Conservation (phyloP, 1,140 invertebrate species). For the Eurosta solidaginis region DNA sequence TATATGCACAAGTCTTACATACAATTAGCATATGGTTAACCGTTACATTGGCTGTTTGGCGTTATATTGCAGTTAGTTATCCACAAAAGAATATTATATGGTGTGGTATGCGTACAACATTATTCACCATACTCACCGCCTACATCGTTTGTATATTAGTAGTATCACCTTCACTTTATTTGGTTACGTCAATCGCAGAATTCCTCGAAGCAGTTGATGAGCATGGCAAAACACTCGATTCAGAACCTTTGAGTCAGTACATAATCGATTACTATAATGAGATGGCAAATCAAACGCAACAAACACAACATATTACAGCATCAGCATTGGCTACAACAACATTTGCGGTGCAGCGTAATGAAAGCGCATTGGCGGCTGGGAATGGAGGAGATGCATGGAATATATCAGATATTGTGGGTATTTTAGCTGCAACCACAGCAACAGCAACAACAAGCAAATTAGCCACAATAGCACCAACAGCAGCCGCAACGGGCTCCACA, state of each 20-base stretch:
- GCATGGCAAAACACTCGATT: constrained; percentile 57
- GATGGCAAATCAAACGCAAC: neutral
- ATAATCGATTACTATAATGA: constrained; percentile 45
- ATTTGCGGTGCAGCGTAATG: neutral
- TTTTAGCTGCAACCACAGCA: constrained; percentile 21
- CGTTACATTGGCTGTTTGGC: constrained; percentile 88
- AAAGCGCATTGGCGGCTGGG: neutral
- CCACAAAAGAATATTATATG: constrained; percentile 77
- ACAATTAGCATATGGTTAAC: constrained; percentile 93
- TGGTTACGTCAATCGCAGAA: constrained; percentile 69
- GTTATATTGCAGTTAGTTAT: constrained; percentile 85
- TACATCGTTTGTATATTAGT: constrained; percentile 80
- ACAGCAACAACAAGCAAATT: constrained; percentile 30
- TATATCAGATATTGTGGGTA: neutral
- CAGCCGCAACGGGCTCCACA: constrained; percentile 34
- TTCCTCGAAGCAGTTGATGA: constrained; percentile 60
- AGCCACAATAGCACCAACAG: constrained; percentile 27
- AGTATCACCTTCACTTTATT: constrained; percentile 82
- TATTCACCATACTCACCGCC: constrained; percentile 75
- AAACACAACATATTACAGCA: neutral
- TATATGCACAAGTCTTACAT: constrained; percentile 85
- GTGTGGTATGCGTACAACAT: constrained; percentile 75
- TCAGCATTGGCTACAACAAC: neutral
- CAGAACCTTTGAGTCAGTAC: constrained; percentile 48
- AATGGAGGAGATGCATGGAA: constrained; percentile 42